These are phyloP conservation scores for Scolopax rusticola DNA, from an alignment of 2,797 vertebrate species.

Conservation along the genomic window DNA sequence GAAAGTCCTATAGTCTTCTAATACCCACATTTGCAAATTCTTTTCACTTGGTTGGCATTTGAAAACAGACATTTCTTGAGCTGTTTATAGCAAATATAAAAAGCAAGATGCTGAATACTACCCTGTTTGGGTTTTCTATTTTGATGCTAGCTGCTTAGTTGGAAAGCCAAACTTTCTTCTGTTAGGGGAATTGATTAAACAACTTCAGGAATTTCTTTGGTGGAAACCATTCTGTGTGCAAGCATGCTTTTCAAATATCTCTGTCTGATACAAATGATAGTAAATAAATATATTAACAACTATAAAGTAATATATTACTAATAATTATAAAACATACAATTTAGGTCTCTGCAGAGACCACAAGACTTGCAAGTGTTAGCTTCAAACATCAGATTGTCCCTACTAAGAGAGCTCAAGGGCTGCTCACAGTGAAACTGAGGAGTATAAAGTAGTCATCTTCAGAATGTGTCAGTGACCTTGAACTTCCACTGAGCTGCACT, in stretches of 20 bases:
- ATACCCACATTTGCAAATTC: background rate
- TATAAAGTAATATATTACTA: background rate
- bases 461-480: constrained; percentile 36
- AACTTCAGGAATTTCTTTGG: background rate
- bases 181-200: background rate
- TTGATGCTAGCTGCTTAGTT: background rate
- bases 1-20: background rate
- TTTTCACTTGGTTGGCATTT: background rate
- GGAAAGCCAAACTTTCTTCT: background rate
- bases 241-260: background rate
- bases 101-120: background rate
- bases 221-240: background rate
- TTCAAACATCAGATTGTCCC: background rate
- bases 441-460: background rate
- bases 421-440: background rate
- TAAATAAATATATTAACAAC: background rate
- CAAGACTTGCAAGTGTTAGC: background rate
- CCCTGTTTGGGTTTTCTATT: background rate
- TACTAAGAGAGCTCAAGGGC: background rate
- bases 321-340: background rate
- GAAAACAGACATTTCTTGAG: background rate
- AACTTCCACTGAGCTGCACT: background rate
- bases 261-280: background rate
- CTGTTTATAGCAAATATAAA: background rate
- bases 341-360: background rate